Evolutionary conservation across 1,140 invertebrate species (phyloP).

Genomic region (Himalopsyche phryganea): DNA sequence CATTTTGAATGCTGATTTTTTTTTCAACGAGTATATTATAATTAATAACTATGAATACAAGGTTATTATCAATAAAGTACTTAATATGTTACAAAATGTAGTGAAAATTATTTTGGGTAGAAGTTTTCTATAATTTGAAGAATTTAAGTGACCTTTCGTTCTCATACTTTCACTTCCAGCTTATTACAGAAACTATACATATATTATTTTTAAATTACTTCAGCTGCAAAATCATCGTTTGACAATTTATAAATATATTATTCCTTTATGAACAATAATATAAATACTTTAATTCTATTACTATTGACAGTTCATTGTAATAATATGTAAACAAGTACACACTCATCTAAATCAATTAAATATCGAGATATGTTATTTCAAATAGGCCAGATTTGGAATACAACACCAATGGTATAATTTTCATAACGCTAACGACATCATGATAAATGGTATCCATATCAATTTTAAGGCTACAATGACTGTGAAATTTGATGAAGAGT

Average conservation of each 20-base stretch:
- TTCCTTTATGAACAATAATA: neutral
- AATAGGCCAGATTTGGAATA: constrained; percentile 29
- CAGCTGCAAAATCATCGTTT: neutral
- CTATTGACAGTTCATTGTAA: neutral
- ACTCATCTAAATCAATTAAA: constrained; percentile 9
- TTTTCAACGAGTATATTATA: too few relatives aligned
- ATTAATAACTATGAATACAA: too few relatives aligned
- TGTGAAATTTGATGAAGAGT: too few relatives aligned
- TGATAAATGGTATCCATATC: too few relatives aligned
- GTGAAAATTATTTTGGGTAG: too few relatives aligned
- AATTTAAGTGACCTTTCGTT: too few relatives aligned
- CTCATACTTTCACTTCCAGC: neutral
- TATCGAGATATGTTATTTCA: constrained; percentile 26
- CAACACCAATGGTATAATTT: constrained; percentile 8
- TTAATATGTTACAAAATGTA: too few relatives aligned
- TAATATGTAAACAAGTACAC: neutral
- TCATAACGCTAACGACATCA: neutral
- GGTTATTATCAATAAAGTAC: too few relatives aligned
- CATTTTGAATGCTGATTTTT: too few relatives aligned
- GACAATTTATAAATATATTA: constrained; percentile 1
- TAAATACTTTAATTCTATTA: neutral
- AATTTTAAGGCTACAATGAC: too few relatives aligned
- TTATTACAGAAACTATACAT: neutral
- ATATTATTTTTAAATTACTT: neutral
- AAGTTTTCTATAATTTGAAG: too few relatives aligned